phyloP scores from a whole-genome alignment of 2,113 vertebrate species.

The Nibea albiflora region DNA sequence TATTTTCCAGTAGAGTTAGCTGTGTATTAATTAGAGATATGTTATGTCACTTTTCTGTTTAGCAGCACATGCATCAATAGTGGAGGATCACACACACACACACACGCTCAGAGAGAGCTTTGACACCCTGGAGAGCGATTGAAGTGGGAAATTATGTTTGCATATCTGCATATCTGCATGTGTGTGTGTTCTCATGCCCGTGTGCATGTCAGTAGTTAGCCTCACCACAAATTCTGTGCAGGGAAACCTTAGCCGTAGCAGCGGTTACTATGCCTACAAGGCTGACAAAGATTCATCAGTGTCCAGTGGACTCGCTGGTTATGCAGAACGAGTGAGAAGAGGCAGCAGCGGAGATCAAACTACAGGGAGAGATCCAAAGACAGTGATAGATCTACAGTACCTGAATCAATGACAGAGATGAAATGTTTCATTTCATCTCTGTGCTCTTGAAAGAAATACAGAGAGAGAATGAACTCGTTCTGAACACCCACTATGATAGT shows the following conservation, averaged over 20 bases:
- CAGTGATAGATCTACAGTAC: slow-evolving; percentile 53
- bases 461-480: slow-evolving; percentile 31
- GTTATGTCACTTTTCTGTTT: slow-evolving; percentile 12
- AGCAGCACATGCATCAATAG: slow-evolving; percentile 2
- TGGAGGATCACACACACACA: not conserved
- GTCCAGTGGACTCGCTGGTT: slow-evolving; percentile 50
- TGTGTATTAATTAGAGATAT: slow-evolving; percentile 27
- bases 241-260: slow-evolving; percentile 48
- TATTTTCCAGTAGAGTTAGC: not conserved
- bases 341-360: slow-evolving; percentile 50
- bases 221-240: slow-evolving; percentile 18
- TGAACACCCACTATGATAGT: slow-evolving; percentile 57
- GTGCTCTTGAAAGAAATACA: slow-evolving; percentile 36
- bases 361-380: slow-evolving; percentile 32
- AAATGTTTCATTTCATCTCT: slow-evolving; percentile 66
- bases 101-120: slow-evolving; percentile 22
- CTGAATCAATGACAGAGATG: slow-evolving; percentile 68
- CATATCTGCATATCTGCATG: slow-evolving; percentile 32
- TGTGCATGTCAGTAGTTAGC: slow-evolving; percentile 25
- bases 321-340: slow-evolving; percentile 49
- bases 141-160: slow-evolving; percentile 33
- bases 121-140: slow-evolving; percentile 34
- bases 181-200: not conserved
- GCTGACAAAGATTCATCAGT: slow-evolving; percentile 64
- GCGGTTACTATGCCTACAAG: slow-evolving; percentile 56